phyloP scores from a whole-genome alignment of 1,140 invertebrate genomes.

The Cotesia vestalis region DNA sequence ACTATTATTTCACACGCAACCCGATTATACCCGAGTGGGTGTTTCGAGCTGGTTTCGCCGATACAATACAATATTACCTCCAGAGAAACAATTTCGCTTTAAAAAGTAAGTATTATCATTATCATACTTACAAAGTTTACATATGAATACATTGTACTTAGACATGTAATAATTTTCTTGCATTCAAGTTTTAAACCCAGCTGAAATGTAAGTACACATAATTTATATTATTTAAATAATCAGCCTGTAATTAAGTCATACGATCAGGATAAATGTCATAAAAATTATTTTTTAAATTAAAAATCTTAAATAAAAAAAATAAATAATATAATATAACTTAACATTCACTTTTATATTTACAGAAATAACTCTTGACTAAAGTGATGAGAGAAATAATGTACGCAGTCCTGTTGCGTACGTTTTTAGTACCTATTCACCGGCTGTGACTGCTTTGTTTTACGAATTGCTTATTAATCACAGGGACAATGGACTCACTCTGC shows the following conservation, averaged over 20 bases:
- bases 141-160: not conserved
- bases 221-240: too few species aligned
- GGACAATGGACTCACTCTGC: slow-evolving; percentile 47
- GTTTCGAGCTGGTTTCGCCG: slow-evolving; percentile 14
- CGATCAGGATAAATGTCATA: too few species aligned
- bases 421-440: slow-evolving; percentile 33
- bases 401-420: slow-evolving; percentile 4
- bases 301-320: too few species aligned
- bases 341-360: too few species aligned
- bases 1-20: slow-evolving; percentile 41
- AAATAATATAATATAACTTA: too few species aligned
- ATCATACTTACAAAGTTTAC: not conserved
- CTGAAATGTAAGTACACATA: too few species aligned
- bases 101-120: not conserved
- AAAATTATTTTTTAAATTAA: too few species aligned
- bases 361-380: not conserved
- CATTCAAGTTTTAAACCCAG: too few species aligned
- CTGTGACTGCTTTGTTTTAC: slow-evolving; percentile 43
- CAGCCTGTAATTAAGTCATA: too few species aligned
- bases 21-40: slow-evolving; percentile 40
- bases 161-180: too few species aligned
- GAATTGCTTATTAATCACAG: slow-evolving; percentile 59
- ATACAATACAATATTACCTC: not conserved
- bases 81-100: slow-evolving; percentile 8
- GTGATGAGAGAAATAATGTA: slow-evolving; percentile 27